A percentile compares a stretch with the other conserved stretches of the same genome.
Evolutionary conservation across 2,797 vertebrate species (phyloP).

Genomic region (Enteromius mattozi): DNA sequence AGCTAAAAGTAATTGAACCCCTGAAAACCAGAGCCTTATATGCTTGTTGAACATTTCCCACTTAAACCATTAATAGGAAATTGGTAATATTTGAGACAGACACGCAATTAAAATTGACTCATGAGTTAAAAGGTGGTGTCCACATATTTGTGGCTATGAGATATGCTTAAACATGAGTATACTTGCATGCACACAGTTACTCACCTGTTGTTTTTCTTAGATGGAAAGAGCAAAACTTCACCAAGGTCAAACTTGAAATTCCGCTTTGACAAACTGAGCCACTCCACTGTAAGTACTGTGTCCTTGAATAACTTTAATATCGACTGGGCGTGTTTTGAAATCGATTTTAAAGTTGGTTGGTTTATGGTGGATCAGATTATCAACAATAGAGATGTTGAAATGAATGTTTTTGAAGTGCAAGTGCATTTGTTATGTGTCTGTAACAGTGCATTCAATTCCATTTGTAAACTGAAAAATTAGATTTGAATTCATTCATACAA

Average conservation of each 20-base stretch:
- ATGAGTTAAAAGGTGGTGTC: background rate
- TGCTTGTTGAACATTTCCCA: background rate
- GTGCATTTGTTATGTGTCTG: background rate
- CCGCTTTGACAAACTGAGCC: slow-evolving; percentile 95
- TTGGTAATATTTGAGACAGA: background rate
- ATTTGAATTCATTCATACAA: background rate
- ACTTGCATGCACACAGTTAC: background rate
- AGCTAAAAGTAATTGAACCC: background rate
- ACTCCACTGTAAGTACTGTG: slow-evolving; percentile 79
- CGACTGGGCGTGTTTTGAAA: background rate
- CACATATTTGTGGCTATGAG: background rate
- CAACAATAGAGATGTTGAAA: background rate
- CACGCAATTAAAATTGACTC: background rate
- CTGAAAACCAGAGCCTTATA: background rate
- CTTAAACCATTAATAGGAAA: background rate
- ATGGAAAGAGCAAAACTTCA: slow-evolving; percentile 91
- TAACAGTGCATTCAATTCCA: background rate
- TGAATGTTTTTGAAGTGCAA: background rate
- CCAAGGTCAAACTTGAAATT: slow-evolving; percentile 96
- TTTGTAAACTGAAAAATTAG: background rate
- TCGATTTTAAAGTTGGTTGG: background rate
- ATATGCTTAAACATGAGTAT: background rate
- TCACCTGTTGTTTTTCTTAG: slow-evolving; percentile 61
- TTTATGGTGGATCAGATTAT: background rate
- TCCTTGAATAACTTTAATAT: background rate